Evolutionary conservation across 2,888 invertebrate species (phyloP).

Genomic region (Drosophila lutescens): DNA sequence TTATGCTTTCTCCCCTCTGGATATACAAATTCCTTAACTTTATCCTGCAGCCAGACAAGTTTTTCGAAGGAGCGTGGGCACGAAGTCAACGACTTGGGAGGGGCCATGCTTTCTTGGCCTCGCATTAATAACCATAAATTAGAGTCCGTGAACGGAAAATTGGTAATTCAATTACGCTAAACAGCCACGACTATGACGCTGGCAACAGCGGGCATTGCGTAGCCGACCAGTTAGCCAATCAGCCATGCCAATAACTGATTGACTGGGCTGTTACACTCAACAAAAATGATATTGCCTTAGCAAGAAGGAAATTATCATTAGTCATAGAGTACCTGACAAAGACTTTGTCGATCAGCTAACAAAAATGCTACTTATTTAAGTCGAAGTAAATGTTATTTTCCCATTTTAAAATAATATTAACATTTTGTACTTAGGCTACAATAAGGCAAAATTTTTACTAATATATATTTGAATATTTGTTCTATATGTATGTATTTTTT

Average conservation of each 20-base stretch:
- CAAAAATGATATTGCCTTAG: no score
- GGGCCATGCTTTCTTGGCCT: slow-evolving; percentile 7
- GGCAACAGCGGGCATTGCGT: slow-evolving; percentile 46
- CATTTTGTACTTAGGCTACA: no score
- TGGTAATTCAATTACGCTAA: slow-evolving; percentile 75
- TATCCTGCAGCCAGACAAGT: slow-evolving; percentile 32
- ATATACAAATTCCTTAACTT: slow-evolving; percentile 32
- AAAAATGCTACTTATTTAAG: no score
- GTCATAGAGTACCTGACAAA: no score
- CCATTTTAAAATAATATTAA: no score
- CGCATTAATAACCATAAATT: slow-evolving; percentile 72
- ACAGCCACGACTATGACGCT: slow-evolving; percentile 47
- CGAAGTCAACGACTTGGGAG: slow-evolving; percentile 20
- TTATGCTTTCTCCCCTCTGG: slow-evolving; percentile 15
- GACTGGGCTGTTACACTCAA: slow-evolving; percentile 17
- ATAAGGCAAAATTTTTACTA: no score
- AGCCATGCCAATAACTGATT: slow-evolving; percentile 41
- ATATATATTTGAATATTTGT: background rate
- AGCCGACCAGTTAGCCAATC: slow-evolving; percentile 66
- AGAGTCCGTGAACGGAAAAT: slow-evolving; percentile 46
- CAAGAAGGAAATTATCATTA: no score
- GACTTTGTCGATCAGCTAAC: no score
- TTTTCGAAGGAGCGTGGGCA: slow-evolving; percentile 3
- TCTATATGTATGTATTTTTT: background rate
- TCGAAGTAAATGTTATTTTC: no score